Conservation (phyloP, 2,888 invertebrate genomes). For the Lapara coniferarum region DNA sequence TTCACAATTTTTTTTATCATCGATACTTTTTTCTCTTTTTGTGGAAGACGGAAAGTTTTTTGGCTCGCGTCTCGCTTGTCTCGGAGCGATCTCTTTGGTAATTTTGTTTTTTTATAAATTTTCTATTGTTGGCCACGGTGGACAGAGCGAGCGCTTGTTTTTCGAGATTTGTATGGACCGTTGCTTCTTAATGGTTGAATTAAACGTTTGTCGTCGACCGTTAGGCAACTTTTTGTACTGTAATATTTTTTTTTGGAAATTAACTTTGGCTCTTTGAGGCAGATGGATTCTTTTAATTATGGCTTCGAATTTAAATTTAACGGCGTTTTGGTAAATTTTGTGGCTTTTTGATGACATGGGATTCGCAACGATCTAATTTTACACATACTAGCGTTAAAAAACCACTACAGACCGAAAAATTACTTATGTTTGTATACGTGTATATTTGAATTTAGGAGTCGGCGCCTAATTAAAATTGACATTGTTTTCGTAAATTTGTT, state of each 20-base stretch:
- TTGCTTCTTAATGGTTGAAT: constrained; percentile 62
- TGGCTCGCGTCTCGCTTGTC: constrained; percentile 60
- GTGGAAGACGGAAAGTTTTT: constrained; percentile 58
- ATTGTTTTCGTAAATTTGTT: too few species aligned
- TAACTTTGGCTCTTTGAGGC: constrained; percentile 5
- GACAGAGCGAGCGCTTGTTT: constrained; percentile 56
- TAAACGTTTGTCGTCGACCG: constrained; percentile 53
- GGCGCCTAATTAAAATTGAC: too few species aligned
- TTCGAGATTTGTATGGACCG: constrained; percentile 61
- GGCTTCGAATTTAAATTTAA: background rate
- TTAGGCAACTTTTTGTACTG: constrained; percentile 50
- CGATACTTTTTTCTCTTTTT: constrained; percentile 51
- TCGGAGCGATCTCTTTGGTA: constrained; percentile 61
- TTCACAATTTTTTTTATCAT: constrained; percentile 55
- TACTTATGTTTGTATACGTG: too few species aligned
- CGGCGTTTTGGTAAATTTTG: background rate
- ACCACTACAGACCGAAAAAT: too few species aligned
- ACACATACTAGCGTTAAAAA: too few species aligned
- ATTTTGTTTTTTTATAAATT: constrained; percentile 50
- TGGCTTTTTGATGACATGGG: background rate
- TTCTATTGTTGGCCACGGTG: constrained; percentile 57
- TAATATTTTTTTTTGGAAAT: constrained; percentile 36
- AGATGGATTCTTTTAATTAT: background rate
- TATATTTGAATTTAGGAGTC: too few species aligned
- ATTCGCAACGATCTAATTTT: background rate